Evolutionary conservation across 2,113 vertebrate species (phyloP), one percentile per base, ranked within the genome.

Genomic region (Gymnogyps californianus): DNA sequence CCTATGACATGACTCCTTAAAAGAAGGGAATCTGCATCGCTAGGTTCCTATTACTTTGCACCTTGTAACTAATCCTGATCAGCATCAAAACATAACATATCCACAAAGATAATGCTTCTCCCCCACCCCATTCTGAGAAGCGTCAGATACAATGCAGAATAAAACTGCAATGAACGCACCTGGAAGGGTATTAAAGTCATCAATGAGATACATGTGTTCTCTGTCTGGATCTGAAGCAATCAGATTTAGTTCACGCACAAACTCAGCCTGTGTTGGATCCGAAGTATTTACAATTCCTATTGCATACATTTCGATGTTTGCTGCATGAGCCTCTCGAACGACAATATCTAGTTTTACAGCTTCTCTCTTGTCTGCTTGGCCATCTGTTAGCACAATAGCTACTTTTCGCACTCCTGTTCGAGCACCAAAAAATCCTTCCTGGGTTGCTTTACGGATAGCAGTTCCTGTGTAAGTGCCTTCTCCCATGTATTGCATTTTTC

Each of bases 301-400:
- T 7, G 99, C 99, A 7, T 99, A 99, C 98, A 99, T 99, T 96
- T 99, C 99, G 20, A 99, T 98, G 96, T 99, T 99, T 44, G 99
- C 98, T 76, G 99, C 98, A 0, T 99, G 99, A 81, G 99, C 99
- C 91, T 99, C 99, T 61, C 98, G 97, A 77, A 99, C 99, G 1
- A 98, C 99, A 22, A 98, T 96, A n/a, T 99, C 99, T 34, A 99
- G 98, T 93, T 99, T 99, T 18, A 99, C 98, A 14, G 98, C 97
- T 95, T 99, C 99, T 94, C 99, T 98, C 95, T 98, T 99, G 95
- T 99, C 99, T 14, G 99, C 97, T 91, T 99, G 99, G 65, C 99
- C 99, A 15, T 99, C 99, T 4, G 99, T 99, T 64, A 99, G 98
- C 87, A 99, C 99, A 22, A 99, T 96, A 54, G 99, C 99, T 34